These are phyloP conservation scores for Dipus sagitta DNA, from an alignment of 2,797 vertebrate genomes.

Conservation along the genomic window DNA sequence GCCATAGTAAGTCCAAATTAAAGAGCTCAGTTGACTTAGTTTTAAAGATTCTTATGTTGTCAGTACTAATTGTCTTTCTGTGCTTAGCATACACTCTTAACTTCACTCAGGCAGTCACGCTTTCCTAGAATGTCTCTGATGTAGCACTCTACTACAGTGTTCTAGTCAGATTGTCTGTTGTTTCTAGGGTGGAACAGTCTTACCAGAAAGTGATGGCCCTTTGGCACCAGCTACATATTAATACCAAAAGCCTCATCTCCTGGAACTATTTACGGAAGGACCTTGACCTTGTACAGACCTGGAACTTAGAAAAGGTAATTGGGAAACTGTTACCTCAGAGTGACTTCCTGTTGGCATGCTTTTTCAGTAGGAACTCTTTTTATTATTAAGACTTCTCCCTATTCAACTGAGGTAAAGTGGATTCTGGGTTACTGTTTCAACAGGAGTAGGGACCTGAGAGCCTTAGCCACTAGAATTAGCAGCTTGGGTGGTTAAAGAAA, in stretches of 20 bases:
- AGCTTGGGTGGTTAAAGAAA: conserved; percentile 38
- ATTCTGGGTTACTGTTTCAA: conserved; percentile 31
- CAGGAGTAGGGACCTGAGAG: not conserved
- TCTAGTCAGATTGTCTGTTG: conserved; percentile 32
- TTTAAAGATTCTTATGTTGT: conserved; percentile 14
- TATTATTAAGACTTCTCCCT: not conserved
- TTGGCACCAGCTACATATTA: conserved; percentile 98
- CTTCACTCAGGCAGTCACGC: conserved; percentile 11
- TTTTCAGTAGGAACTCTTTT: conserved; percentile 29
- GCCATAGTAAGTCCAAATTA: not conserved
- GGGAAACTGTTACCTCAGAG: not conserved
- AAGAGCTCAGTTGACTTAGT: conserved; percentile 21
- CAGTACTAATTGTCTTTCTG: conserved; percentile 18
- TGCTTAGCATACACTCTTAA: not conserved
- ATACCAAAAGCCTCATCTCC: conserved; percentile 97
- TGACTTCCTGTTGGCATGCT: not conserved
- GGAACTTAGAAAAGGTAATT: conserved; percentile 93
- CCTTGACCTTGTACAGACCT: conserved; percentile 92
- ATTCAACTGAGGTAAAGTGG: not conserved
- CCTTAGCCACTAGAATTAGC: conserved; percentile 13
- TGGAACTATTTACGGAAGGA: conserved; percentile 97
- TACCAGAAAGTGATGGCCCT: conserved; percentile 99
- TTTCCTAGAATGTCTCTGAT: not conserved
- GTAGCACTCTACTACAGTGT: not conserved
- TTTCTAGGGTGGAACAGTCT: conserved; percentile 93